These are phyloP conservation scores for Tetranychus truncatus DNA, from an alignment of 2,888 invertebrate genomes.

Conservation along the genomic window DNA sequence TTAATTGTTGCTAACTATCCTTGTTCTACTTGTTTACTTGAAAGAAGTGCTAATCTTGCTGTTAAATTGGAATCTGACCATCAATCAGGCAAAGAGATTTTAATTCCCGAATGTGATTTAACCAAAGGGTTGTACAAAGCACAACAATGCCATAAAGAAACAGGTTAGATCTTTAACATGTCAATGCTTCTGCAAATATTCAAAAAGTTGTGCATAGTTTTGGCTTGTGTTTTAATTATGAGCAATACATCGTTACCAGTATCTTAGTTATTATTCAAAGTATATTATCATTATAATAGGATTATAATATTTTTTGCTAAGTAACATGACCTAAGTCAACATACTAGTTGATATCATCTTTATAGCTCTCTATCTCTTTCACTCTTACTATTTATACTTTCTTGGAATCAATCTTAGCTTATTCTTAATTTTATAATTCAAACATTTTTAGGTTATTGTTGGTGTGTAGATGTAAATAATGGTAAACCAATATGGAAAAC, in stretches of 20 bases:
- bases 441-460: background rate
- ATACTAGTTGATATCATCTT: too few species aligned
- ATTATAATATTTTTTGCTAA: too few species aligned
- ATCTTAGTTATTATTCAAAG: too few species aligned
- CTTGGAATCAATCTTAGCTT: background rate
- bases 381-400: too few species aligned
- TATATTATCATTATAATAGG: too few species aligned
- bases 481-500: slow-evolving; percentile 3
- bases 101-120: slow-evolving; percentile 5
- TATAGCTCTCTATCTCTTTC: too few species aligned
- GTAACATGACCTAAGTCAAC: too few species aligned
- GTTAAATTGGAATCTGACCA: background rate
- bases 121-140: background rate
- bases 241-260: too few species aligned
- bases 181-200: background rate
- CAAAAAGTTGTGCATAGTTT: too few species aligned
- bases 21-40: background rate
- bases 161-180: background rate
- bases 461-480: slow-evolving; percentile 4
- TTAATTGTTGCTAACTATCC: background rate
- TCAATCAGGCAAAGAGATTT: slow-evolving; percentile 3
- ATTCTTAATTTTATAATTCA: too few species aligned
- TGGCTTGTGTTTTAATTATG: too few species aligned
- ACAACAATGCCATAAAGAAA: slow-evolving; percentile 6
- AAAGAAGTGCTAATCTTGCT: background rate